Conservation (phyloP, 2,113 vertebrate genomes). For the Himantopus leucocephalus region DNA sequence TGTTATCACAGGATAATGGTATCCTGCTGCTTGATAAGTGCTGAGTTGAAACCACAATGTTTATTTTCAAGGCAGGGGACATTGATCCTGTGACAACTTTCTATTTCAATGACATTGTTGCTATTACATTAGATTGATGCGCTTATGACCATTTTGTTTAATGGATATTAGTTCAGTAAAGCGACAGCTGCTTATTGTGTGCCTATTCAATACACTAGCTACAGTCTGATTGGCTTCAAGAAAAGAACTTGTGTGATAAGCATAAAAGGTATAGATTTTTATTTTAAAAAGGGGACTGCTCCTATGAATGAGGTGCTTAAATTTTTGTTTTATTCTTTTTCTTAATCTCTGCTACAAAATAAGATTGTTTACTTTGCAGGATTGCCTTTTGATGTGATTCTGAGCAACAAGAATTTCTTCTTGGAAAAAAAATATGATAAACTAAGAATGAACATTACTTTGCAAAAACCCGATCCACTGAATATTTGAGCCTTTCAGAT, state of each 20-base stretch:
- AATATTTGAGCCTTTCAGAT: constrained; percentile 22
- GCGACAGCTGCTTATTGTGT: background rate
- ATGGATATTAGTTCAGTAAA: constrained; percentile 32
- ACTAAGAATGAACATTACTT: background rate
- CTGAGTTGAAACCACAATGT: constrained; percentile 34
- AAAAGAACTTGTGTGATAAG: background rate
- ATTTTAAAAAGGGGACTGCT: background rate
- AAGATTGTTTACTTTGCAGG: background rate
- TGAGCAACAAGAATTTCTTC: background rate
- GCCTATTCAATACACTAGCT: background rate
- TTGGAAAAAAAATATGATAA: background rate
- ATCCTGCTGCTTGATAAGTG: constrained; percentile 53
- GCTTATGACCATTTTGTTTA: constrained; percentile 36
- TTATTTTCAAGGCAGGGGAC: constrained; percentile 62
- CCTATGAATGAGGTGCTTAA: background rate
- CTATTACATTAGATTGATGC: constrained; percentile 36
- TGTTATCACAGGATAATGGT: constrained; percentile 59
- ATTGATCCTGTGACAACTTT: constrained; percentile 48
- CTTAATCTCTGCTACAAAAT: background rate
- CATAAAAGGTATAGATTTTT: background rate
- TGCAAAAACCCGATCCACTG: constrained; percentile 9
- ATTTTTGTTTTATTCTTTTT: background rate
- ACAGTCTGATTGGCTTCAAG: background rate
- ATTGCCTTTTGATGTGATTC: background rate
- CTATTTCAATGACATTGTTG: constrained; percentile 42